phyloP scores from a whole-genome alignment of 2,888 invertebrate genomes.

The Lochmaea crataegi region DNA sequence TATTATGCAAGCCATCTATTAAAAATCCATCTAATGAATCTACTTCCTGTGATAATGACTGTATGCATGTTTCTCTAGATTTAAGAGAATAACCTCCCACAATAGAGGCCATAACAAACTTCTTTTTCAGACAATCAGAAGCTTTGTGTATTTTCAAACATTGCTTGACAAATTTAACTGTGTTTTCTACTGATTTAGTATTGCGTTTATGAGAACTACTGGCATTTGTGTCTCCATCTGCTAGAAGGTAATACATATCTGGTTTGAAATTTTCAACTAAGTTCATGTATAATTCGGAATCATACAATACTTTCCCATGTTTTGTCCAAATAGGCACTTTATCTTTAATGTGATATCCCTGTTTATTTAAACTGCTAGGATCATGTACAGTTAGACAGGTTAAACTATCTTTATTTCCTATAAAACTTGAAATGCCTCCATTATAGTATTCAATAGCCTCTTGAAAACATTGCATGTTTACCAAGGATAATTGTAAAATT shows the following conservation, averaged over 20 bases:
- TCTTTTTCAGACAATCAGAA: constrained; percentile 68
- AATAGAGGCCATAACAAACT: constrained; percentile 74
- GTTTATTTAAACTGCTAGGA: constrained; percentile 73
- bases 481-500: constrained; percentile 78
- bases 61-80: constrained; percentile 74
- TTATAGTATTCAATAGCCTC: constrained; percentile 74
- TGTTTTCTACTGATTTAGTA: constrained; percentile 77
- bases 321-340: constrained; percentile 83
- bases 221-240: constrained; percentile 80
- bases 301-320: constrained; percentile 76
- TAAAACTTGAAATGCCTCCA: constrained; percentile 77
- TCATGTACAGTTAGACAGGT: constrained; percentile 75
- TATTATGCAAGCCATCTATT: constrained; percentile 84
- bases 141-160: constrained; percentile 75
- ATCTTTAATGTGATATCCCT: constrained; percentile 78
- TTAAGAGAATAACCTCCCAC: constrained; percentile 75
- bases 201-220: constrained; percentile 77
- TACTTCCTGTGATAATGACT: constrained; percentile 69
- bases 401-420: constrained; percentile 68
- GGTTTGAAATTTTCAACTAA: constrained; percentile 82
- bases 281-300: constrained; percentile 78
- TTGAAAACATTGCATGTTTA: constrained; percentile 70
- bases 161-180: constrained; percentile 73
- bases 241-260: constrained; percentile 83
- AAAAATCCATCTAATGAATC: constrained; percentile 77